phyloP scores from a whole-genome alignment of 2,797 vertebrate genomes.

The Molothrus ater region DNA sequence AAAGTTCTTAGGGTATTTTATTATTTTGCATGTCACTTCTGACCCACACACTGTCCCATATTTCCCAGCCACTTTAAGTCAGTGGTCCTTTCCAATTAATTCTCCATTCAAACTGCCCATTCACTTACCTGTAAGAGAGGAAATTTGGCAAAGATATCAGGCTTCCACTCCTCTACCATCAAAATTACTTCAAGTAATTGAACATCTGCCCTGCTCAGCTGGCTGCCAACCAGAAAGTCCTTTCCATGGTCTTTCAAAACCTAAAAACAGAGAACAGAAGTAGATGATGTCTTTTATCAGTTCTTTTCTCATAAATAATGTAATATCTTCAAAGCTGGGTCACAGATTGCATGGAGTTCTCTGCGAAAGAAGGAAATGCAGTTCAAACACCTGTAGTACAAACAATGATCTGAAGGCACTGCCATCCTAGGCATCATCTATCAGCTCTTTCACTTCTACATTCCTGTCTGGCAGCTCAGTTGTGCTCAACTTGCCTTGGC shows the following conservation, averaged over 20 bases:
- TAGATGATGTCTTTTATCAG: background rate
- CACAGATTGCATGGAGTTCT: background rate
- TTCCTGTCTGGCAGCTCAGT: background rate
- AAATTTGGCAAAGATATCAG: slow-evolving; percentile 68
- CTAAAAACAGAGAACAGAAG: slow-evolving; percentile 66
- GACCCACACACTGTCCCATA: no score
- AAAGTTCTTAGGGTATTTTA: no score
- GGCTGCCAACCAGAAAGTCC: slow-evolving; percentile 84
- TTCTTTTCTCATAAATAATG: no score
- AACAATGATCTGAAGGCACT: background rate
- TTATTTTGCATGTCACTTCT: no score
- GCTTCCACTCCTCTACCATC: slow-evolving; percentile 83
- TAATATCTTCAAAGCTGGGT: background rate
- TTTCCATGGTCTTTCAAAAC: slow-evolving; percentile 72
- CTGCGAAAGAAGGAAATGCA: background rate
- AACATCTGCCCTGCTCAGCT: slow-evolving; percentile 84
- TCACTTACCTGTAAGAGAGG: no score
- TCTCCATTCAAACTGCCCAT: no score
- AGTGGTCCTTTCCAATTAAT: no score
- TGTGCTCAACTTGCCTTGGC: background rate
- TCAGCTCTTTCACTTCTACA: background rate
- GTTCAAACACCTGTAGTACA: background rate
- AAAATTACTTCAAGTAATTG: slow-evolving; percentile 83
- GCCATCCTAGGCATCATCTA: background rate
- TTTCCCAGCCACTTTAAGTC: no score